phyloP scores from a whole-genome alignment of 2,113 vertebrate genomes.

The Chamaea fasciata region DNA sequence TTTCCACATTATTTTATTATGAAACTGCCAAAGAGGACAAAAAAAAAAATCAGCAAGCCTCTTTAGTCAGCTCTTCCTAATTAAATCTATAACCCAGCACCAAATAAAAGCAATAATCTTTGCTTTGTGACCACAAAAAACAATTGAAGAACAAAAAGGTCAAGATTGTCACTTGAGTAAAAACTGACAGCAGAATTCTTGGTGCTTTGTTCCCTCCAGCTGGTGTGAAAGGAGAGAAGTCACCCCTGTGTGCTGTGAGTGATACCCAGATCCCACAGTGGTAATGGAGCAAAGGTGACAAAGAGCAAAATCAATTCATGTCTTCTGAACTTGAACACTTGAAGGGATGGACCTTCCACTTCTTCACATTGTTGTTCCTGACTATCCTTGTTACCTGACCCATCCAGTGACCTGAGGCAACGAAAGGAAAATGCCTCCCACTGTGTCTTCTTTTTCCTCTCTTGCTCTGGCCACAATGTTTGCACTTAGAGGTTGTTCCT shows the following conservation, averaged over 20 bases:
- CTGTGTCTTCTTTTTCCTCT: background rate
- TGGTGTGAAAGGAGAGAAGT: background rate
- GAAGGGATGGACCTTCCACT: background rate
- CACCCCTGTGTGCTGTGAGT: rapidly evolving
- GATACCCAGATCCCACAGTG: background rate
- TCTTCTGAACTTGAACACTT: background rate
- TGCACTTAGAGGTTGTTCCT: background rate
- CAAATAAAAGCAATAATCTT: background rate
- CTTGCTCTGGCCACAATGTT: background rate
- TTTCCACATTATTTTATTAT: background rate
- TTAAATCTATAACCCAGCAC: background rate
- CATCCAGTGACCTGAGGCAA: background rate
- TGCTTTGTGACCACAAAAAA: background rate
- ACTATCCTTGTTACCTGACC: background rate
- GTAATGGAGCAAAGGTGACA: background rate
- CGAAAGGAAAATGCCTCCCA: background rate
- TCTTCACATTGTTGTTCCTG: background rate
- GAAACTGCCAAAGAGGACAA: background rate
- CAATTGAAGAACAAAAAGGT: background rate
- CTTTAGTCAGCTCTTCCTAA: background rate
- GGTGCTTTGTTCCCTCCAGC: background rate
- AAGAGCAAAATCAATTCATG: background rate
- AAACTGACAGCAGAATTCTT: background rate
- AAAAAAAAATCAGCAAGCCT: background rate
- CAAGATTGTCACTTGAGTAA: background rate